These are phyloP conservation scores for Brachymystax lenok DNA, from an alignment of 2,797 vertebrate genomes.

Conservation along the genomic window DNA sequence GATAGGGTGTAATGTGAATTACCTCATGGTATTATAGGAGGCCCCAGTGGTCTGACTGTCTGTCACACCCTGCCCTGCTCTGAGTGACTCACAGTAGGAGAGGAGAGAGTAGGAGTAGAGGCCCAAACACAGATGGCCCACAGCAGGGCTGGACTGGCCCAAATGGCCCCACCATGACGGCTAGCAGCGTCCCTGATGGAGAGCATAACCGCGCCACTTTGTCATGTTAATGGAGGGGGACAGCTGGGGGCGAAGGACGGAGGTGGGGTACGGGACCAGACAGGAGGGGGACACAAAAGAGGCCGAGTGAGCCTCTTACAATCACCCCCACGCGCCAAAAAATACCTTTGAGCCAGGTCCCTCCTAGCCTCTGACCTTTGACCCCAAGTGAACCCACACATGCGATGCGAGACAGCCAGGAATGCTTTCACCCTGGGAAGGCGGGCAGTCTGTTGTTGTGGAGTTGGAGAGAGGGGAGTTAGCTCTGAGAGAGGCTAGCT, in stretches of 20 bases:
- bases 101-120: neutral
- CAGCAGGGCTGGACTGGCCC: constrained; percentile 16
- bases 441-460: neutral
- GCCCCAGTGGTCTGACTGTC: neutral
- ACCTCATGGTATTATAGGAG: neutral
- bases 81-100: neutral
- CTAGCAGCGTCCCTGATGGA: constrained; percentile 34
- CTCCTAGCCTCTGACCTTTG: constrained; percentile 42
- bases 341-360: neutral
- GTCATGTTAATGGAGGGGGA: constrained; percentile 58
- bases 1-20: neutral
- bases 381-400: constrained; percentile 35
- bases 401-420: constrained; percentile 20
- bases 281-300: constrained; percentile 5
- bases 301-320: constrained; percentile 2
- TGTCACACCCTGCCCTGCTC: neutral
- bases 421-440: constrained; percentile 1
- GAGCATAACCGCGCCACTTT: constrained; percentile 41
- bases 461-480: neutral
- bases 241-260: constrained; percentile 35
- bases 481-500: neutral
- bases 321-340: constrained; percentile 8
- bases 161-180: constrained; percentile 40
- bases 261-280: neutral
- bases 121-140: constrained; percentile 20